Conservation (phyloP, 30 jellyfish, hydroid and myxozoan species). For the Chrysaora quinquecirrha region DNA sequence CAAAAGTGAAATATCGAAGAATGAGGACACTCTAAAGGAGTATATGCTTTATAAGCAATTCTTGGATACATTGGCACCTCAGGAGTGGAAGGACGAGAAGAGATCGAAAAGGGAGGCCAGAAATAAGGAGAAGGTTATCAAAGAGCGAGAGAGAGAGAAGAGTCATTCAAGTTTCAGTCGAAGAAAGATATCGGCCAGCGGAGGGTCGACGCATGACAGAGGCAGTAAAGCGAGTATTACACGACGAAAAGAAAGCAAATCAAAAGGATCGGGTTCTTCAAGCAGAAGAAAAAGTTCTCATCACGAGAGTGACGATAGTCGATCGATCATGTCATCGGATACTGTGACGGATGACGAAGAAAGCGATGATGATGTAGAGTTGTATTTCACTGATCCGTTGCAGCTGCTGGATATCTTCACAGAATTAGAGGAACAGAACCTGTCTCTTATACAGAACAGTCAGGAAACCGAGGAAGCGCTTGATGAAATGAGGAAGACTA, state of each 20-base stretch:
- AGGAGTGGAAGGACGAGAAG: slow-evolving; percentile 73
- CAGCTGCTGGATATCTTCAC: slow-evolving; percentile 89
- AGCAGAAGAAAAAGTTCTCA: slow-evolving; percentile 52
- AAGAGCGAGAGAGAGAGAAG: slow-evolving; percentile 42
- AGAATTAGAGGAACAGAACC: slow-evolving; percentile 92
- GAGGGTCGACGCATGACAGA: slow-evolving; percentile 29
- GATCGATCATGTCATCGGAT: slow-evolving; percentile 56
- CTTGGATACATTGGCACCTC: slow-evolving; percentile 88
- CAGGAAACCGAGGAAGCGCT: slow-evolving; percentile 97
- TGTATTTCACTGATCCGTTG: slow-evolving; percentile 74
- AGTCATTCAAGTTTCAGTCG: slow-evolving; percentile 46
- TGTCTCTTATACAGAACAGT: slow-evolving; percentile 89
- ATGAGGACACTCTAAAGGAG: slow-evolving; percentile 88
- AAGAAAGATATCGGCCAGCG: slow-evolving; percentile 41
- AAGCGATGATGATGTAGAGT: slow-evolving; percentile 78
- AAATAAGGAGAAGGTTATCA: slow-evolving; percentile 8
- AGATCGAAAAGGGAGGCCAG: neutral
- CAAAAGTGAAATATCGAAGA: slow-evolving; percentile 91
- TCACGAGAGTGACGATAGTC: slow-evolving; percentile 67
- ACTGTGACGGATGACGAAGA: slow-evolving; percentile 70
- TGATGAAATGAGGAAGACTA: slow-evolving; percentile 88
- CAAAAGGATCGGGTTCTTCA: slow-evolving; percentile 46
- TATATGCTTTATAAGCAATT: slow-evolving; percentile 82
- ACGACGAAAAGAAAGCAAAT: slow-evolving; percentile 64
- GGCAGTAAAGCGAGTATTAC: slow-evolving; percentile 37